Base-by-base conservation (phyloP, 2,113 vertebrate species). In the Cryptomyrus ogoouensis region DNA sequence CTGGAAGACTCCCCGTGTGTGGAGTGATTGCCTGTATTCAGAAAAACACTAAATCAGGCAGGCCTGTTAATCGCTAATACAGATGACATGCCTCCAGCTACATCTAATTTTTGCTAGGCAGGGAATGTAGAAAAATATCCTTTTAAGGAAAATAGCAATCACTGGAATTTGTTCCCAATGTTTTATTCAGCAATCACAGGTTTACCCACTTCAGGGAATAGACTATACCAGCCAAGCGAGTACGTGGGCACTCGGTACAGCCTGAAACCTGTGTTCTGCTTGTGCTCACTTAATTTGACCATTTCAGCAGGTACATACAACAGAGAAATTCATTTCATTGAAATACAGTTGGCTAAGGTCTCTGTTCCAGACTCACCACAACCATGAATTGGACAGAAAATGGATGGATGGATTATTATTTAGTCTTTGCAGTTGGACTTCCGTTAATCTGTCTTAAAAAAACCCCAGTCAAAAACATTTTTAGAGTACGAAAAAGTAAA, bases 151-250 rank as follows among this genome's bases (percentile, higher is more conserved):
- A 17, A 17, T 42, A 42, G 74, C 35, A 80, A 80, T 80, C 74
- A 80, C 17, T 35, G 31, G 35, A 80, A 80, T 80, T 80, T 42
- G 74, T 39, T 80, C 31, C 13, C 74, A 80, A 42, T 80, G 35
- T 80, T 80, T 39, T 39, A 80, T 80, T 80, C 74, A 80, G 35
- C 74, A 80, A 80, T 80, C 74, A 80, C 74, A 80, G 74, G 74
- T 80, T 80, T 80, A 42, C 31, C 74, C 35, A 80, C 74, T 80
- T 80, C 74, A 80, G 74, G 31, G 35, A 35, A 39, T 19, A 80
- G 74, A 80, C 74, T 80, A 80, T 17, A 19, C 17, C 74, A 42
- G 74, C 74, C 35, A 80, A 42, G 19, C 19, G 31, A 39, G 17
- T 42, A 42, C 31, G 5, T 42, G 74, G 74, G 74, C 12, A 80